These are phyloP conservation scores for Pantala flavescens DNA, from an alignment of 1,140 invertebrate species.

Conservation along the genomic window DNA sequence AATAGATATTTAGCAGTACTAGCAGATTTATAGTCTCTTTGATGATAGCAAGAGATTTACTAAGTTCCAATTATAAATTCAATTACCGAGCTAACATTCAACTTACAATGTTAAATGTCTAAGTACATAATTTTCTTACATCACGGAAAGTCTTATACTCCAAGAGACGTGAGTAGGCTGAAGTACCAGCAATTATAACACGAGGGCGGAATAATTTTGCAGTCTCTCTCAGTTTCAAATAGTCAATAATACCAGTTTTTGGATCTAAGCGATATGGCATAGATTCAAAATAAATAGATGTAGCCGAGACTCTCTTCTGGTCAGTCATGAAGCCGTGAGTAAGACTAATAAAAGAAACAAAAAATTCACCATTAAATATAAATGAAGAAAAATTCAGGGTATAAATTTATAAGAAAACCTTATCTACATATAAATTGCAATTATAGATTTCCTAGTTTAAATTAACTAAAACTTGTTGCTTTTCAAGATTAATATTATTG, in stretches of 20 bases:
- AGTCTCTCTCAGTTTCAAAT: constrained; percentile 47
- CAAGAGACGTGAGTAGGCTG: constrained; percentile 53
- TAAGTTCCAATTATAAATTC: too few species aligned
- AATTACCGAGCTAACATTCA: too few species aligned
- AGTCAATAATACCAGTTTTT: constrained; percentile 54
- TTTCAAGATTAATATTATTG: too few species aligned
- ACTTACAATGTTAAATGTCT: too few species aligned
- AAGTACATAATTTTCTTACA: constrained; percentile 22
- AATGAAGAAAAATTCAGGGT: constrained; percentile 13
- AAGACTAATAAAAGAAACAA: constrained; percentile 26
- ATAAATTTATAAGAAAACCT: not conserved
- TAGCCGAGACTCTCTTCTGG: constrained; percentile 50
- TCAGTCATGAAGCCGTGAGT: constrained; percentile 57
- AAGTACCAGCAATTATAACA: constrained; percentile 56
- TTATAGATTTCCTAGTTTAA: too few species aligned
- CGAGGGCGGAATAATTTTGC: constrained; percentile 50
- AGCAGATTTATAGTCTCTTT: too few species aligned
- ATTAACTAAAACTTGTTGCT: too few species aligned
- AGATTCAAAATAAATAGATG: constrained; percentile 55
- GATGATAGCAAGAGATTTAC: too few species aligned
- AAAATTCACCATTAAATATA: constrained; percentile 7
- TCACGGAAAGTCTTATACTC: constrained; percentile 54
- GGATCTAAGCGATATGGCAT: constrained; percentile 53
- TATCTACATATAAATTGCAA: too few species aligned
- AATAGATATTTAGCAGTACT: too few species aligned